A percentile compares a stretch with the other conserved stretches of the same genome.
Conservation (phyloP, 2,113 vertebrate genomes). For the Progne subis region DNA sequence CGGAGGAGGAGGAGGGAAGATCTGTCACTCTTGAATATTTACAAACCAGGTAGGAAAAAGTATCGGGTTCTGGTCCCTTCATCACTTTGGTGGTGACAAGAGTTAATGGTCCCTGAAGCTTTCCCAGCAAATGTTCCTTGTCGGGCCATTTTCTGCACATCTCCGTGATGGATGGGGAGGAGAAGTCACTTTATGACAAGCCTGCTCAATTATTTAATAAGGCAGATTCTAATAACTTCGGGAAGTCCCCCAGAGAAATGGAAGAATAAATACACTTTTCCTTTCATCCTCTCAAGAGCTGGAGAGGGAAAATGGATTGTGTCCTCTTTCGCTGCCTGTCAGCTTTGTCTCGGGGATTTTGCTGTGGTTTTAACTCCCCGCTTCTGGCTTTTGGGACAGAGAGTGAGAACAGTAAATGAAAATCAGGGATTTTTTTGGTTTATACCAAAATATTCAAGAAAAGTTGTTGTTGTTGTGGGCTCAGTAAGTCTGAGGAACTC, state of each 20-base stretch:
- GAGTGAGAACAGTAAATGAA: background rate
- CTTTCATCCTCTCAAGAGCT: background rate
- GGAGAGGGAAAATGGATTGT: background rate
- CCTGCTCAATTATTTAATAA: slow-evolving; percentile 66
- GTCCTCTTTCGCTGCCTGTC: background rate
- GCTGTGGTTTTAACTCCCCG: background rate
- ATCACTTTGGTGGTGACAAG: slow-evolving; percentile 48
- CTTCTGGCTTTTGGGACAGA: background rate
- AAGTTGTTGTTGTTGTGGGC: background rate
- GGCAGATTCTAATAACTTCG: slow-evolving; percentile 43
- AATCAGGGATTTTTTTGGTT: background rate
- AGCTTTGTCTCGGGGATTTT: background rate
- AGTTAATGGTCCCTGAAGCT: slow-evolving; percentile 57
- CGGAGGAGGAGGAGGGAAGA: background rate
- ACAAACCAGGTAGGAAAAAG: slow-evolving; percentile 2
- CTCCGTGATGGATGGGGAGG: slow-evolving; percentile 37
- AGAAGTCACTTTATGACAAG: slow-evolving; percentile 63
- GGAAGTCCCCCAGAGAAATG: slow-evolving; percentile 31
- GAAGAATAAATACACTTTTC: slow-evolving; percentile 23
- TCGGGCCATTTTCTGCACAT: slow-evolving; percentile 34
- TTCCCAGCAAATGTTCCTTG: slow-evolving; percentile 58
- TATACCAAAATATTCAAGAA: background rate
- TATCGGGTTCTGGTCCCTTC: slow-evolving; percentile 15
- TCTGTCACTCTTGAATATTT: background rate
- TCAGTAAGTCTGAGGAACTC: background rate